Evolutionary conservation across 1,140 invertebrate genomes (phyloP).

Genomic region (Amyelois transitella): DNA sequence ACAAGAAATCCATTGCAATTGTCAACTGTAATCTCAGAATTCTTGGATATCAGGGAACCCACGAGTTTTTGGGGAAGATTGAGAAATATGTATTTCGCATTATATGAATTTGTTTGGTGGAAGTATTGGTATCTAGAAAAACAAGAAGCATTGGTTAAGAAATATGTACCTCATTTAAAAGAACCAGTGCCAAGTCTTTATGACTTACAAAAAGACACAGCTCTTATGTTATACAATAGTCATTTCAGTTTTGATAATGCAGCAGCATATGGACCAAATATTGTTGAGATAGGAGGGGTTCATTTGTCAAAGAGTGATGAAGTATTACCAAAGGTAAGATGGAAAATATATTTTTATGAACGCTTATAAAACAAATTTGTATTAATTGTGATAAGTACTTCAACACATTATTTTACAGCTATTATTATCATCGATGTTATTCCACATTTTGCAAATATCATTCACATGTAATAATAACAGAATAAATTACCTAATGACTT

Average conservation of each 20-base stretch:
- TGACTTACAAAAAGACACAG: slow-evolving; percentile 67
- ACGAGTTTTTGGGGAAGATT: slow-evolving; percentile 52
- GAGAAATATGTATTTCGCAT: slow-evolving; percentile 49
- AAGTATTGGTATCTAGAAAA: slow-evolving; percentile 44
- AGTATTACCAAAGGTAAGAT: slow-evolving; percentile 40
- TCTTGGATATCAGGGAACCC: slow-evolving; percentile 54
- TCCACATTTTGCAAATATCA: no score
- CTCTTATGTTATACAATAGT: slow-evolving; percentile 68
- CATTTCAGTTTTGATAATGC: slow-evolving; percentile 65
- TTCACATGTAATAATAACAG: no score
- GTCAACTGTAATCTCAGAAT: slow-evolving; percentile 65
- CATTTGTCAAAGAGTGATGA: slow-evolving; percentile 62
- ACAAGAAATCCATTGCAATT: slow-evolving; percentile 73
- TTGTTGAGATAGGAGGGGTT: slow-evolving; percentile 77
- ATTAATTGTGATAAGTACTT: no score
- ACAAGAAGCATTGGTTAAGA: slow-evolving; percentile 53
- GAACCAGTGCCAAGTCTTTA: slow-evolving; percentile 63
- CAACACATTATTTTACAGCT: no score
- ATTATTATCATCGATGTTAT: no score
- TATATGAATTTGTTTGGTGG: slow-evolving; percentile 53
- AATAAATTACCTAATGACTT: no score
- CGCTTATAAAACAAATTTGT: no score
- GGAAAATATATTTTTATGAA: no score
- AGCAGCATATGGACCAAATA: slow-evolving; percentile 69
- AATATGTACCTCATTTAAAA: slow-evolving; percentile 42